Conservation (phyloP, 2,797 vertebrate species). For the Gastrophryne carolinensis region DNA sequence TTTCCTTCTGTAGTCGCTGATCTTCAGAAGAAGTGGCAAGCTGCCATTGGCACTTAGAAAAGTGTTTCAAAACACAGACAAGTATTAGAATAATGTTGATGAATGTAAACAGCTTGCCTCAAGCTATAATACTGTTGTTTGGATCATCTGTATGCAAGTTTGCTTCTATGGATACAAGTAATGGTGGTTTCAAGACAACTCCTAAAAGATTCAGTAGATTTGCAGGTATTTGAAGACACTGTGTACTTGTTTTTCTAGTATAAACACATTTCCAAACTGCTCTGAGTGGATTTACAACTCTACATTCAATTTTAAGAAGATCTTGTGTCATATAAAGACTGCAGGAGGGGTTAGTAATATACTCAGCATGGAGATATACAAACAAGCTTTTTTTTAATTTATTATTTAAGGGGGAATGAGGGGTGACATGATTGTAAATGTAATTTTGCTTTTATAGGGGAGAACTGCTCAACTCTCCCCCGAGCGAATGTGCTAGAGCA, state of each 20-base stretch:
- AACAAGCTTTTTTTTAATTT: too few relatives aligned
- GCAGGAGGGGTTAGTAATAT: too few relatives aligned
- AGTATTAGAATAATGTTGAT: conserved; percentile 61
- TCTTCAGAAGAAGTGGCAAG: conserved; percentile 61
- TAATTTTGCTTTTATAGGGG: too few relatives aligned
- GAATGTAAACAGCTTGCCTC: conserved; percentile 63
- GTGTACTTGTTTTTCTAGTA: not conserved
- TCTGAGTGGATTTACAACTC: too few relatives aligned
- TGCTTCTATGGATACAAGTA: conserved; percentile 53
- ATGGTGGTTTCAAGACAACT: conserved; percentile 37
- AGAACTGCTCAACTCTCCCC: too few relatives aligned
- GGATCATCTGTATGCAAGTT: conserved; percentile 59
- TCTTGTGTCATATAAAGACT: too few relatives aligned
- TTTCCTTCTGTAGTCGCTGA: conserved; percentile 54
- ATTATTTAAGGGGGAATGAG: too few relatives aligned
- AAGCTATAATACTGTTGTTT: conserved; percentile 62
- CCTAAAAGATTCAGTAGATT: not conserved
- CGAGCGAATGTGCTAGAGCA: too few relatives aligned
- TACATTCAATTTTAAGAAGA: too few relatives aligned
- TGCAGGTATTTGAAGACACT: not conserved
- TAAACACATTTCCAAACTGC: too few relatives aligned
- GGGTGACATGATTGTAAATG: too few relatives aligned
- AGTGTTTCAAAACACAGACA: conserved; percentile 61
- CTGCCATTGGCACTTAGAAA: conserved; percentile 60
- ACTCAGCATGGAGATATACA: too few relatives aligned